Evolutionary conservation across 2,888 invertebrate genomes (phyloP), one percentile per base, ranked within the genome.

Genomic region (Agrilus cyanescens): DNA sequence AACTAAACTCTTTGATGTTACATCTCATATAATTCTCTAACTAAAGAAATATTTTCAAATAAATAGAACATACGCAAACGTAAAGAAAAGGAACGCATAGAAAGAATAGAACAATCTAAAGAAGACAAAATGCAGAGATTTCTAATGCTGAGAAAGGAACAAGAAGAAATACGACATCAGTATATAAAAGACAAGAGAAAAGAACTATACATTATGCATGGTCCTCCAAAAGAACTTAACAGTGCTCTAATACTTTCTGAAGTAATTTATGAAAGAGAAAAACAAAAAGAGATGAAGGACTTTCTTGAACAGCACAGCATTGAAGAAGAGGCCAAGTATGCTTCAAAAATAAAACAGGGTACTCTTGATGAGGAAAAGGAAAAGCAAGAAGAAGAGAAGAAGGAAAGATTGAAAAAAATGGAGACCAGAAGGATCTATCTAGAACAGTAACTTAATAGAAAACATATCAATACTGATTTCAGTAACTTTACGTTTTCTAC

Each of bases 201-300:
- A 47, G 48, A 52, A 20, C 56, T 61, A 43, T 59, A 57, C 46
- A 54, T 56, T 50, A 51, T 53, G 2, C 53, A 55, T 30, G 60
- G 59, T 31, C 53, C 57, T 43, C 58, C 65, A 10, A 59, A 55
- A 46, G 50, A 55, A 30, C 38, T 66, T 6, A 61, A 59, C 4
- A 57, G 59, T 25, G 63, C 64, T 4, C 52, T 62, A 12, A 41
- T 62, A 12, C 43, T 54, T 12, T 53, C 62, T 10, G 62, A 65
- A 51, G 56, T 59, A 4, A 38, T 62, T 6, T 55, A 54, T 44
- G 63, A 65, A 52, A 50, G 65, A 32, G 55, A 58, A 16, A 58
- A 57, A 41, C 65, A 66, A 48, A 50, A 54, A 12, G 60, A 65
- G 46, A 57, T 65, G 13, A 48, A 55, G 10, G 41, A 58, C 10